Percentiles rank a stretch among this genome's conserved stretches.
Evolutionary conservation across 2,113 vertebrate species (phyloP).

Genomic region (Pelmatolapia mariae): DNA sequence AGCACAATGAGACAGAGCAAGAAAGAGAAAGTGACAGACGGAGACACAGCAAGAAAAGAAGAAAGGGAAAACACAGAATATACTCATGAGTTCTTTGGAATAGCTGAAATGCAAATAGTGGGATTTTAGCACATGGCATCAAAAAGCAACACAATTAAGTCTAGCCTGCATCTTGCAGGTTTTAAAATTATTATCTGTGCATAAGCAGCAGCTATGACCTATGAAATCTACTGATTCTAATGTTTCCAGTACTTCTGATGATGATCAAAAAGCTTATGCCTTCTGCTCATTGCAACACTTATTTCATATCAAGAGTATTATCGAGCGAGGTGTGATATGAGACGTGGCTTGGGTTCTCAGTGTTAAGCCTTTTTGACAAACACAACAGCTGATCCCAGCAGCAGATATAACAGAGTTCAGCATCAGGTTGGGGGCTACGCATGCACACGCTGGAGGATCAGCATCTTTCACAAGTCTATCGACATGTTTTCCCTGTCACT

Average conservation of each 20-base stretch:
- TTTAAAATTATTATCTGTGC: background rate
- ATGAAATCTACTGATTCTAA: background rate
- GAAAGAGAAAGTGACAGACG: background rate
- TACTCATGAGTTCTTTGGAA: background rate
- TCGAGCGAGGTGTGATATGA: background rate
- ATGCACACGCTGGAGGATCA: background rate
- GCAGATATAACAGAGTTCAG: background rate
- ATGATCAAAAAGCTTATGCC: background rate
- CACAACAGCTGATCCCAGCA: background rate
- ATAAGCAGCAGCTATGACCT: background rate
- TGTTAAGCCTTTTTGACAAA: background rate
- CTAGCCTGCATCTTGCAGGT: background rate
- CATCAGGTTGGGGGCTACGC: background rate
- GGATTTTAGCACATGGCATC: background rate
- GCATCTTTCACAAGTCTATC: background rate
- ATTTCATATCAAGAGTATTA: background rate
- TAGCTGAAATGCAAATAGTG: background rate
- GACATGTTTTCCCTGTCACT: background rate
- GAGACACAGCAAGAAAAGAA: background rate
- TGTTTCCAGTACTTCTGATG: background rate
- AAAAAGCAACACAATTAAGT: background rate
- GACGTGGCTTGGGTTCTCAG: background rate
- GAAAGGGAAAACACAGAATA: slow-evolving; percentile 6
- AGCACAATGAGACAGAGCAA: background rate
- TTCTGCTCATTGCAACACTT: background rate